Evolutionary conservation across 2,888 invertebrate species (phyloP).

Genomic region (Sepiola atlantica): DNA sequence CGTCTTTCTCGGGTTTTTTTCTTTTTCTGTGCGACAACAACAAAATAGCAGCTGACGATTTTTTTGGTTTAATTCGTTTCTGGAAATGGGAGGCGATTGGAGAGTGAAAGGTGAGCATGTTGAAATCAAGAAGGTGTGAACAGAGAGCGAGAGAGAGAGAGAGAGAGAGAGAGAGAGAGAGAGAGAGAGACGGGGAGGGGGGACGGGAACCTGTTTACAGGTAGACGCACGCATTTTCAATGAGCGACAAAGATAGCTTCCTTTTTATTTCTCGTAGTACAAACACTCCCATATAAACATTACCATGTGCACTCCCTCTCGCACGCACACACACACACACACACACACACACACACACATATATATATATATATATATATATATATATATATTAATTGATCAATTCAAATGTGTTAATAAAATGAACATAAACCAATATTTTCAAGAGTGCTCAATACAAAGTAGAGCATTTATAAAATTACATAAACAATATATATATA

Average conservation of each 20-base stretch:
- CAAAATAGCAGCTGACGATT: not conserved
- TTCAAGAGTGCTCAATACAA: too few relatives aligned
- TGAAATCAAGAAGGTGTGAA: too few relatives aligned
- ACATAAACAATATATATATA: too few relatives aligned
- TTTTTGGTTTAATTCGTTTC: not conserved
- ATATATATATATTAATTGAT: not conserved
- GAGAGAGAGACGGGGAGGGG: not conserved
- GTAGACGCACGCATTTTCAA: not conserved
- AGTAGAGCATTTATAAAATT: too few relatives aligned
- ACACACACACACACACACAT: not conserved
- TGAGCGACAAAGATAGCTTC: not conserved
- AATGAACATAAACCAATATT: too few relatives aligned
- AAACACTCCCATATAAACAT: not conserved
- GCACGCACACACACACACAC: not conserved
- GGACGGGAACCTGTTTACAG: not conserved
- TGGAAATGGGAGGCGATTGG: not conserved
- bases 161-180: too few relatives aligned
- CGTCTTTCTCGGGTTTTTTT: not conserved
- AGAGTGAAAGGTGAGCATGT: not conserved
- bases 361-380: not conserved
- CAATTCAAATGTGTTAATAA: too few relatives aligned
- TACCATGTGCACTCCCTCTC: not conserved
- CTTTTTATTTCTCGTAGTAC: not conserved
- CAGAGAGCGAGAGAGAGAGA: too few relatives aligned
- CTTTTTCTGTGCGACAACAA: too few relatives aligned